A percentile compares a stretch with the other conserved stretches of the same genome.
These are phyloP conservation scores for Melopsittacus undulatus DNA, from an alignment of 2,797 vertebrate genomes.

Conservation along the genomic window DNA sequence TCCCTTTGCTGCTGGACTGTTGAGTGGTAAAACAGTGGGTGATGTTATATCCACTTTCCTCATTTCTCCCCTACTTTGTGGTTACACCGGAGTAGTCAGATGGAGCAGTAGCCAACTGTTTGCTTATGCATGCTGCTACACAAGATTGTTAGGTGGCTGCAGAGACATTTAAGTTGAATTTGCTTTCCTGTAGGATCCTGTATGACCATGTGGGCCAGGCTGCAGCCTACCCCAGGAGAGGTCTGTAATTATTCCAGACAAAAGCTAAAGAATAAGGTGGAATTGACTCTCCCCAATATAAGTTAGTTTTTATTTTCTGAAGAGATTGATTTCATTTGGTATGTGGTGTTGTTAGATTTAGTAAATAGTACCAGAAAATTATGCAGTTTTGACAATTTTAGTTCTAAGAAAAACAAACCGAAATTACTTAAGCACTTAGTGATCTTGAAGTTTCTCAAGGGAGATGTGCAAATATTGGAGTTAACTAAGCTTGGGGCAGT, in stretches of 20 bases:
- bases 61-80: neutral
- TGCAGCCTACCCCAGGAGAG: neutral
- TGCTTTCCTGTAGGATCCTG: neutral
- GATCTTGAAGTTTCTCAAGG: neutral
- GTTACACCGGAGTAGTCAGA: neutral
- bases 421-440: neutral
- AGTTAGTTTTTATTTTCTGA: neutral
- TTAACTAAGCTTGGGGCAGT: neutral
- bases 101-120: neutral
- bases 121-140: neutral
- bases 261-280: neutral
- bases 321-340: neutral
- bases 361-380: neutral
- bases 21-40: neutral
- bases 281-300: neutral
- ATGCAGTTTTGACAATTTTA: neutral
- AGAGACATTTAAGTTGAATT: neutral
- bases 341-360: neutral
- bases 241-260: neutral
- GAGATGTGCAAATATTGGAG: neutral
- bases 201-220: fast-evolving
- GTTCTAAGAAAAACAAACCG: neutral
- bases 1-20: neutral
- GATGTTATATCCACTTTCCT: neutral
- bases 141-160: neutral